Evolutionary conservation across 2,113 vertebrate species (phyloP).

Genomic region (Pseudolaguvia tuberculata): DNA sequence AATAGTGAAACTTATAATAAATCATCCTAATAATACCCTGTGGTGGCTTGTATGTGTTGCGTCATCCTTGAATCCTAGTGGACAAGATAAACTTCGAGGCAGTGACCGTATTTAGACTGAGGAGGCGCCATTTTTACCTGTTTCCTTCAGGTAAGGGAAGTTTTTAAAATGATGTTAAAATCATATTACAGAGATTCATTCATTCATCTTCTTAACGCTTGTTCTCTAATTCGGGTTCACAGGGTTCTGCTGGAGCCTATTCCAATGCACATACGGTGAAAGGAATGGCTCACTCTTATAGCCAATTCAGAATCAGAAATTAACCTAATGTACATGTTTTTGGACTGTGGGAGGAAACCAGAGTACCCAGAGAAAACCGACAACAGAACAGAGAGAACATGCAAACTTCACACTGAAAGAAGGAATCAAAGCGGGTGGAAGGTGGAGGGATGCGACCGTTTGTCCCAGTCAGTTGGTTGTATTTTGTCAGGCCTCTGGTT

Average conservation of each 20-base stretch:
- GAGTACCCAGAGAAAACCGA: too few species aligned
- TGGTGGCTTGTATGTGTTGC: neutral
- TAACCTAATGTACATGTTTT: too few species aligned
- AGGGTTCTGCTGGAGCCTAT: too few species aligned
- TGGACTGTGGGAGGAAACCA: too few species aligned
- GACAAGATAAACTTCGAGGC: neutral
- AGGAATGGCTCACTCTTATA: too few species aligned
- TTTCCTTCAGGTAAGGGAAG: neutral
- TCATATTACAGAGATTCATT: too few species aligned
- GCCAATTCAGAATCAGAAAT: too few species aligned
- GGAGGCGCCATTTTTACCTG: neutral
- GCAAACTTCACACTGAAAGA: too few species aligned
- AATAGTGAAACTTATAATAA: neutral
- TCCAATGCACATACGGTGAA: too few species aligned
- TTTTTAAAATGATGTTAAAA: neutral
- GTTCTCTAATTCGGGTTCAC: too few species aligned
- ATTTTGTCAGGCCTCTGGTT: neutral
- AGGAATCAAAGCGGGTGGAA: neutral
- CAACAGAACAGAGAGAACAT: too few species aligned
- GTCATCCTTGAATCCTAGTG: neutral
- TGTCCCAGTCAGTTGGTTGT: neutral
- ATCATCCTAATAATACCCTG: neutral
- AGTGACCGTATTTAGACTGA: neutral
- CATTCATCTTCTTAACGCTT: too few species aligned
- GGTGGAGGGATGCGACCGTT: neutral